Evolutionary conservation across 2,113 vertebrate genomes (phyloP).

Genomic region (Hepsetus odoe): DNA sequence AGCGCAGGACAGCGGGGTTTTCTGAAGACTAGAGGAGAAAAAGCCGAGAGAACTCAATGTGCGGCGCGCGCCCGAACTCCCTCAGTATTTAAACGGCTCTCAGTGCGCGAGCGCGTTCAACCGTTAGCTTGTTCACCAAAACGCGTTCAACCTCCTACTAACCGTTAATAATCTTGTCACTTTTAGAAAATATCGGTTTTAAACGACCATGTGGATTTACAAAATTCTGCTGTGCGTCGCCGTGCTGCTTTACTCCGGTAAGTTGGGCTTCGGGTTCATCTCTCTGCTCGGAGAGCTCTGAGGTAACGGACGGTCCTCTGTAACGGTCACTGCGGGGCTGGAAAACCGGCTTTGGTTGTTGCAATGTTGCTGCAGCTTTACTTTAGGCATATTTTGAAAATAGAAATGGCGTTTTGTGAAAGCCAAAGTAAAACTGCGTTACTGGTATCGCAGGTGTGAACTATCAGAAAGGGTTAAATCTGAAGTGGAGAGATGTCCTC

Average conservation of each 20-base stretch:
- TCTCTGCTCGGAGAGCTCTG: neutral
- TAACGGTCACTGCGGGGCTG: neutral
- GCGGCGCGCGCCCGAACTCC: constrained; percentile 21
- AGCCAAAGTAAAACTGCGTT: neutral
- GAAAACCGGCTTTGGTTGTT: too few species aligned
- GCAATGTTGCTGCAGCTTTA: too few species aligned
- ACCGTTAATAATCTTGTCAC: neutral
- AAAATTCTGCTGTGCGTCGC: constrained; percentile 50
- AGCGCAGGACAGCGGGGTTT: neutral
- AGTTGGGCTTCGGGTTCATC: constrained; percentile 22
- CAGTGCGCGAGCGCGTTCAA: neutral
- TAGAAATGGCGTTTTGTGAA: neutral
- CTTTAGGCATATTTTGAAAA: too few species aligned
- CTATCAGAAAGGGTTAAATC: neutral
- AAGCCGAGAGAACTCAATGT: neutral
- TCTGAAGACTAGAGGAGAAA: neutral
- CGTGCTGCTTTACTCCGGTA: constrained; percentile 59
- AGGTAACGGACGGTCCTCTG: neutral
- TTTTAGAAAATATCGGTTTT: too few species aligned
- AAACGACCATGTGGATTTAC: constrained; percentile 62
- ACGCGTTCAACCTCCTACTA: neutral
- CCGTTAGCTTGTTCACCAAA: neutral
- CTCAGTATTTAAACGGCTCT: constrained; percentile 18
- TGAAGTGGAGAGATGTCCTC: neutral
- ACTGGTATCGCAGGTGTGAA: neutral